Evolutionary conservation across 1,140 invertebrate species (phyloP).

Genomic region (Dufourea novaeangliae): DNA sequence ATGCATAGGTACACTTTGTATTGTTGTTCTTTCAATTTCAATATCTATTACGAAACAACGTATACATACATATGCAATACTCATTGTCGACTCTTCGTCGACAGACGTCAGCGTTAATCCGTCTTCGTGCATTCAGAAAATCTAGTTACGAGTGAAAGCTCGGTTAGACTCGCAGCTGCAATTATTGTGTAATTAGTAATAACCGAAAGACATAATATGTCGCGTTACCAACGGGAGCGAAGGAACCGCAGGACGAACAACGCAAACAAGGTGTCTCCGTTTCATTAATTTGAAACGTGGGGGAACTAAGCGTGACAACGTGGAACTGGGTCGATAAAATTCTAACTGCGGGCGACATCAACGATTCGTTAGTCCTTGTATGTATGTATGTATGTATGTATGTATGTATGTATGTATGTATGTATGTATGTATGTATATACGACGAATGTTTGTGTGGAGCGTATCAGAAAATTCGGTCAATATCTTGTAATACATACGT

Average conservation of each 20-base stretch:
- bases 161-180: neutral
- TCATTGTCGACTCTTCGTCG: neutral
- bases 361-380: neutral
- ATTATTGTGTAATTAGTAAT: slow-evolving; percentile 4
- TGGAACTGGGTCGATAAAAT: slow-evolving; percentile 6
- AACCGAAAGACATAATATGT: neutral
- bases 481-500: no score
- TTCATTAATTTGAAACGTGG: neutral
- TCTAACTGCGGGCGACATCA: neutral
- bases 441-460: no score
- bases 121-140: neutral
- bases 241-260: neutral
- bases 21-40: no score
- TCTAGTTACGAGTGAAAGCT: neutral
- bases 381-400: no score
- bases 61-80: neutral
- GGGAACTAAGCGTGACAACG: neutral
- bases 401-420: no score
- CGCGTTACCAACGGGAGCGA: neutral
- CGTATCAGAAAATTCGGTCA: no score
- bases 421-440: no score
- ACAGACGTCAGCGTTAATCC: neutral
- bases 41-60: no score
- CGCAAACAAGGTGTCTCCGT: slow-evolving; percentile 5
- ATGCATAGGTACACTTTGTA: no score